Conservation (phyloP, 2,888 invertebrate genomes). For the Drosophila subquinaria region DNA sequence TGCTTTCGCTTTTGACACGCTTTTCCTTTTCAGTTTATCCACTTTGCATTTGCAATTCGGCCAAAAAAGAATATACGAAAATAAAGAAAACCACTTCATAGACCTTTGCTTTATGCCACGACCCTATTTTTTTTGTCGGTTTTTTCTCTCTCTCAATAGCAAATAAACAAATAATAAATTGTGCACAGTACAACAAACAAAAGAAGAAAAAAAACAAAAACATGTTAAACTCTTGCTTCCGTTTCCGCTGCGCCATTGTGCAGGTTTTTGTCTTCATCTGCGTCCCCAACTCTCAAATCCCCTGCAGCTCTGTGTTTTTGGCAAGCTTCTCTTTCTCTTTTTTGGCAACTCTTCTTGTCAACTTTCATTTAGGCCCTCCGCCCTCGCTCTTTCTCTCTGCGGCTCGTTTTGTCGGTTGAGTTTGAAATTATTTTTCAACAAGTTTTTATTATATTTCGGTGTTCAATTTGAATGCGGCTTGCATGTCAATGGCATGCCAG, state of each 20-base stretch:
- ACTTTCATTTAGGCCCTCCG: conserved; percentile 11
- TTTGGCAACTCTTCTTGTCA: conserved; percentile 45
- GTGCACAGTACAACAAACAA: conserved; percentile 19
- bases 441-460: conserved; percentile 46
- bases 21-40: conserved; percentile 50
- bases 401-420: conserved; percentile 23
- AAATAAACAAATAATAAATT: conserved; percentile 43
- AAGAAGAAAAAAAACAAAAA: conserved; percentile 30
- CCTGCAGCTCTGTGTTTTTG: conserved; percentile 34
- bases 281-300: conserved; percentile 1
- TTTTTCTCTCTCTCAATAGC: not conserved
- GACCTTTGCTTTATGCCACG: conserved; percentile 9
- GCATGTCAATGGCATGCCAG: conserved; percentile 40
- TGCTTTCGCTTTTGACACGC: conserved; percentile 58
- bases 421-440: conserved; percentile 53
- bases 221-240: conserved; percentile 74
- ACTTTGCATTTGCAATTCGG: conserved; percentile 44
- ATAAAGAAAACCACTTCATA: conserved; percentile 6
- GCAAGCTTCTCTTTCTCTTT: conserved; percentile 31
- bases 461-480: conserved; percentile 44
- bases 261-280: conserved; percentile 51
- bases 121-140: conserved; percentile 16
- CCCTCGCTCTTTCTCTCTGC: not conserved
- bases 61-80: conserved; percentile 23
- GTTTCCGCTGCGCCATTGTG: conserved; percentile 82